phyloP scores from a whole-genome alignment of 2,113 vertebrate species.

The Probosciger aterrimus region DNA sequence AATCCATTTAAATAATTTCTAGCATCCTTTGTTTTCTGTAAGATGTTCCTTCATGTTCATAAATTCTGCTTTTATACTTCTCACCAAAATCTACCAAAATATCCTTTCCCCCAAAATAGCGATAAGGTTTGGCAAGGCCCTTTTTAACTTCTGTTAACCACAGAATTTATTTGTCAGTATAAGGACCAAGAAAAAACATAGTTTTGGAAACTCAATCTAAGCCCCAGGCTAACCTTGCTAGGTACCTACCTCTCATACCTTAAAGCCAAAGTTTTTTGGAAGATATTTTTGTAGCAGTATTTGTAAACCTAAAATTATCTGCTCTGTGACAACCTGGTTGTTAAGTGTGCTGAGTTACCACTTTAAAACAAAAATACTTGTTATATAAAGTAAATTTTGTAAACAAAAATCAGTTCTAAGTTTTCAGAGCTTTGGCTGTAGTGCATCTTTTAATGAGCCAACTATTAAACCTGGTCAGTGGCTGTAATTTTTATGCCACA shows the following conservation, averaged over 20 bases:
- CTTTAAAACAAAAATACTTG: background rate
- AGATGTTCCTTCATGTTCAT: background rate
- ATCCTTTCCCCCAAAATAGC: background rate
- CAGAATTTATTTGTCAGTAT: background rate
- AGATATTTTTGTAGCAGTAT: background rate
- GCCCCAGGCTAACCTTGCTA: background rate
- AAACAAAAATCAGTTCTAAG: fast-evolving
- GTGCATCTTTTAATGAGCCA: background rate
- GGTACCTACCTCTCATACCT: background rate
- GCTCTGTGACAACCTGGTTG: background rate
- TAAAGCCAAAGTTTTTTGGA: background rate
- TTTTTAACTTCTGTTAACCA: background rate
- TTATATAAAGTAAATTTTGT: background rate
- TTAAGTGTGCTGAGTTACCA: background rate
- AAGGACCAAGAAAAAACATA: background rate
- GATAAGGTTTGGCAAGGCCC: background rate
- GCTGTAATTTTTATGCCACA: background rate
- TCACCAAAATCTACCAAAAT: background rate
- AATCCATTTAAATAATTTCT: background rate
- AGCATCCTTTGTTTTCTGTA: background rate
- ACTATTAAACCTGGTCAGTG: background rate
- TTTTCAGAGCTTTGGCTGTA: background rate
- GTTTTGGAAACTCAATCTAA: background rate
- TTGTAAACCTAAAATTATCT: background rate
- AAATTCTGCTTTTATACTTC: background rate